Conservation (phyloP, 2,113 vertebrate species). For the Hippocampus zosterae region DNA sequence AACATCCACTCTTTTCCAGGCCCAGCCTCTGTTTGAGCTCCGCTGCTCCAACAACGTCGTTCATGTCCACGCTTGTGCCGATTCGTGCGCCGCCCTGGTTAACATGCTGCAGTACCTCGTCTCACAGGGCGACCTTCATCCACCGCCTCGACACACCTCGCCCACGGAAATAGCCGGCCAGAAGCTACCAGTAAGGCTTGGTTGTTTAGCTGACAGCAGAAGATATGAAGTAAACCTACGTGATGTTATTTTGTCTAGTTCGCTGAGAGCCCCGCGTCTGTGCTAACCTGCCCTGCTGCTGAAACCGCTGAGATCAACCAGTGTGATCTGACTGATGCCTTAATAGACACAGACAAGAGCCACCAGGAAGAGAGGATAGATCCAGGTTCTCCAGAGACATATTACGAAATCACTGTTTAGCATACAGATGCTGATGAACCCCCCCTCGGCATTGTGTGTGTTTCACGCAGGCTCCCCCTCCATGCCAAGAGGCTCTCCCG, state of each 20-base stretch:
- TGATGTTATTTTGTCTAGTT: constrained; percentile 57
- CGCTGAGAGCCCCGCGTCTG: constrained; percentile 76
- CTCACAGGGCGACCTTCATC: constrained; percentile 82
- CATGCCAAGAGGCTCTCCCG: constrained; percentile 73
- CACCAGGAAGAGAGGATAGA: constrained; percentile 66
- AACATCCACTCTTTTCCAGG: constrained; percentile 55
- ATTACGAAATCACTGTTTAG: neutral
- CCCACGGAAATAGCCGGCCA: constrained; percentile 89
- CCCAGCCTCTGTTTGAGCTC: constrained; percentile 86
- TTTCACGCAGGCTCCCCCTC: constrained; percentile 64
- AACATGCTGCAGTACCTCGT: constrained; percentile 86
- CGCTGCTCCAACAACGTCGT: constrained; percentile 90
- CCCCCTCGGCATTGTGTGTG: neutral
- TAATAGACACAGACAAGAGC: constrained; percentile 82
- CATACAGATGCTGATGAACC: neutral
- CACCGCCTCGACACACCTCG: constrained; percentile 77
- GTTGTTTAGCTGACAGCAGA: neutral
- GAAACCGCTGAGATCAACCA: constrained; percentile 90
- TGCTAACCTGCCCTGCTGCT: constrained; percentile 76
- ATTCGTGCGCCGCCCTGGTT: constrained; percentile 83
- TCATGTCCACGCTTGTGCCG: constrained; percentile 85
- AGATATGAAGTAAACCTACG: neutral
- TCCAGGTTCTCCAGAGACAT: constrained; percentile 55
- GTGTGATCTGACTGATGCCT: constrained; percentile 82
- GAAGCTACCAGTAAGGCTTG: constrained; percentile 77